phyloP scores from a whole-genome alignment of 2,113 vertebrate species.

The Hipposideros armiger region DNA sequence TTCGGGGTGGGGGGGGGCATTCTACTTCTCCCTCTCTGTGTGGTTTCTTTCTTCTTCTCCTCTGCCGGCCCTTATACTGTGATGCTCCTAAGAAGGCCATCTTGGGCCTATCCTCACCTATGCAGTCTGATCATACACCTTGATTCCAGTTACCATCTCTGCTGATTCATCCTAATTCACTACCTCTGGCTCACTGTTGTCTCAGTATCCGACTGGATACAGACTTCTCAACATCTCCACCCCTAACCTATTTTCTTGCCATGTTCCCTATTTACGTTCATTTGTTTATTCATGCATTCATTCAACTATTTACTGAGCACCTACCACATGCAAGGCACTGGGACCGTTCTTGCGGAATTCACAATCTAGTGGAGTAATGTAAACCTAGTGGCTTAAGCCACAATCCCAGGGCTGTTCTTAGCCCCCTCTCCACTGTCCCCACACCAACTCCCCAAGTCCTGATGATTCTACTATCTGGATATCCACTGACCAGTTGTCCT shows the following conservation, averaged over 20 bases:
- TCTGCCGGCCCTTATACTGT: background rate
- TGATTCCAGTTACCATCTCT: background rate
- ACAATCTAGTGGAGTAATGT: background rate
- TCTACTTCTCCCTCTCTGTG: background rate
- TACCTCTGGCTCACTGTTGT: background rate
- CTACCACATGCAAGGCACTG: background rate
- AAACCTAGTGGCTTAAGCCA: background rate
- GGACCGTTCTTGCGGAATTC: background rate
- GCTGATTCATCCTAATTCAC: background rate
- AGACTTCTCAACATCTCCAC: background rate
- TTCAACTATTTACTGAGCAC: background rate
- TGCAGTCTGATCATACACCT: no score
- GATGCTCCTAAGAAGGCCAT: background rate
- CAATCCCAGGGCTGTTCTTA: background rate
- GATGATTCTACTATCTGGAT: fast-evolving
- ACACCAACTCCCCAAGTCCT: background rate
- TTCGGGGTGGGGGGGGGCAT: background rate
- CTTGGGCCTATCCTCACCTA: background rate
- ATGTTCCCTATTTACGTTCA: background rate
- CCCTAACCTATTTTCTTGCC: background rate
- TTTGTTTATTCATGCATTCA: background rate
- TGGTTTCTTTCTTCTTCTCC: background rate
- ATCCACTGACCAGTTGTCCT: fast-evolving
- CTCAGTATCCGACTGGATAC: background rate
- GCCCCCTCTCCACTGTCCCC: background rate